phyloP scores from a whole-genome alignment of 1,140 invertebrate species.

The Apocrypta bakeri region DNA sequence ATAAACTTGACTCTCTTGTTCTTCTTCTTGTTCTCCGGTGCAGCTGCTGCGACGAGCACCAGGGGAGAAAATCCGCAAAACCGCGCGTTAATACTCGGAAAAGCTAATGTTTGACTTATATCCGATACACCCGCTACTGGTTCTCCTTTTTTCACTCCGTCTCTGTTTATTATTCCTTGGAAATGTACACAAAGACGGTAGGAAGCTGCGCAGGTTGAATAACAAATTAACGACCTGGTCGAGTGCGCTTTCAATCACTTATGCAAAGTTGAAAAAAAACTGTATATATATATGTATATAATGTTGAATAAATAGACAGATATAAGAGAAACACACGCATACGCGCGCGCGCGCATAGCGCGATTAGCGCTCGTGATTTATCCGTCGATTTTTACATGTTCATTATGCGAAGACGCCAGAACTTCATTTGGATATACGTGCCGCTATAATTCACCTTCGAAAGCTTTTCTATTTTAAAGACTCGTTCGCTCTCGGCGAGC shows the following conservation, averaged over 20 bases:
- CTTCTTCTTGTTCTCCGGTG: not conserved
- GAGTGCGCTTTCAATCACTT: not conserved
- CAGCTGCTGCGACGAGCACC: not conserved
- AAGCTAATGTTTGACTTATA: not conserved
- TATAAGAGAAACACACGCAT: no score
- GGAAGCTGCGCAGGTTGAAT: no score
- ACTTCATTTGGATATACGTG: not conserved
- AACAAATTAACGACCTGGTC: not conserved
- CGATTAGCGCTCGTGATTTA: not conserved
- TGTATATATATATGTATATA: not conserved
- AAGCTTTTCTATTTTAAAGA: not conserved
- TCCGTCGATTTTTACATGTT: not conserved
- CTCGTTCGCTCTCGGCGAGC: not conserved
- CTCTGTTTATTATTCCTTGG: not conserved
- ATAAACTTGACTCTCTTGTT: slow-evolving; percentile 19
- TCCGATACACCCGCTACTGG: not conserved
- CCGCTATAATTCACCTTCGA: not conserved
- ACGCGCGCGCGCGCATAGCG: no score
- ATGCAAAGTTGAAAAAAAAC: not conserved
- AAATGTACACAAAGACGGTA: not conserved
- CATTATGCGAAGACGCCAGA: not conserved
- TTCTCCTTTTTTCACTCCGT: not conserved
- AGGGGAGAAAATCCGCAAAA: not conserved
- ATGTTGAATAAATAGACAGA: no score
- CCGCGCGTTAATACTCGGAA: not conserved